phyloP scores from a whole-genome alignment of 2,797 vertebrate species.

The Macropus fuliginosus region DNA sequence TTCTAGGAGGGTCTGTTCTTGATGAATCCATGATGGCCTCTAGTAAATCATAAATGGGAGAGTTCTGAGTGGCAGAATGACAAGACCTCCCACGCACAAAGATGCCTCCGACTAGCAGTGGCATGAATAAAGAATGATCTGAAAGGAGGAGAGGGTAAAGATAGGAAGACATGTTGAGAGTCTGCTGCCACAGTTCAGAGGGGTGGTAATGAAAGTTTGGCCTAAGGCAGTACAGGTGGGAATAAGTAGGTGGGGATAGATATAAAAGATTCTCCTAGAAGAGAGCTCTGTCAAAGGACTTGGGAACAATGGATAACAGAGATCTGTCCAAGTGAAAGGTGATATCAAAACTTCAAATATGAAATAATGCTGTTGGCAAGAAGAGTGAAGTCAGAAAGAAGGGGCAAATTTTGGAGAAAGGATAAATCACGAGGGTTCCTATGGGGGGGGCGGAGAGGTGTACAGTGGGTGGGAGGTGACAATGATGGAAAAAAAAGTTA shows the following conservation, averaged over 20 bases:
- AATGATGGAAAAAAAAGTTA: background rate
- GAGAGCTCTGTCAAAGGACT: background rate
- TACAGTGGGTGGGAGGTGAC: background rate
- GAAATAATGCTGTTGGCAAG: background rate
- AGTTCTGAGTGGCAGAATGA: background rate
- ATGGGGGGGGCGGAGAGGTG: background rate
- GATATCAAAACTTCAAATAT: background rate
- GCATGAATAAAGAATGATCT: background rate
- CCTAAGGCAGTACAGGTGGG: conserved; percentile 5
- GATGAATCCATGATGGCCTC: background rate
- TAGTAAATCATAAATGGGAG: background rate
- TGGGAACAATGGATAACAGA: background rate
- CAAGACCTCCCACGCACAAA: background rate
- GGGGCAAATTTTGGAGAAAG: background rate
- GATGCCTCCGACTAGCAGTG: background rate
- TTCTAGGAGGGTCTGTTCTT: background rate
- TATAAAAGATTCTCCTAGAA: background rate
- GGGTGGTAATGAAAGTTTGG: conserved; percentile 35
- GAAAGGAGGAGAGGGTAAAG: background rate
- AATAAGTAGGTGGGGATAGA: conserved; percentile 5
- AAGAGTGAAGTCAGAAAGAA: background rate
- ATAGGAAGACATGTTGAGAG: conserved; percentile 43
- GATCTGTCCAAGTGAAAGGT: background rate
- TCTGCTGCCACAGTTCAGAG: conserved; percentile 34
- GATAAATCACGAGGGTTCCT: background rate